phyloP scores from a whole-genome alignment of 2,113 vertebrate genomes.

The Zonotrichia leucophrys region DNA sequence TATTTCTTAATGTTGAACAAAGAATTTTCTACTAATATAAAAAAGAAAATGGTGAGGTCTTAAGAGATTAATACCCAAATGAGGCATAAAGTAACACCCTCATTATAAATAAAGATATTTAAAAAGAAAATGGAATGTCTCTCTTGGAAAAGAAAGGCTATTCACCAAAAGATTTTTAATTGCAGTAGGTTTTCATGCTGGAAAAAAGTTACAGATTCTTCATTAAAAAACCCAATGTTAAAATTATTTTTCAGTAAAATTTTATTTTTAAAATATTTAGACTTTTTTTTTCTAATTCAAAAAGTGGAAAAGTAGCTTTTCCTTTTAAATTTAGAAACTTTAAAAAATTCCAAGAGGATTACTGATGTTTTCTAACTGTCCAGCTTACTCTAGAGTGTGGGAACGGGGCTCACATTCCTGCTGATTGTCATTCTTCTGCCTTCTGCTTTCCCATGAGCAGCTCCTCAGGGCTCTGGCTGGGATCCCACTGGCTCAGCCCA shows the following conservation, averaged over 20 bases:
- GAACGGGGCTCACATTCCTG: neutral
- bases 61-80: neutral
- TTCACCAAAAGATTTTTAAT: neutral
- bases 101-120: neutral
- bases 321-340: neutral
- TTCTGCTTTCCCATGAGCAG: neutral
- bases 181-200: neutral
- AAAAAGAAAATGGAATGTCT: neutral
- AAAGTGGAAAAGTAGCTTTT: neutral
- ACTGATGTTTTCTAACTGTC: neutral
- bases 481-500: neutral
- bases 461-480: neutral
- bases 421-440: neutral
- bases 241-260: neutral
- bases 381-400: neutral
- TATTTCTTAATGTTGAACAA: neutral
- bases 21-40: neutral
- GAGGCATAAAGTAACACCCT: neutral
- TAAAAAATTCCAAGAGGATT: neutral
- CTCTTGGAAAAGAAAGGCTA: neutral
- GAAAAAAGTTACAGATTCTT: neutral
- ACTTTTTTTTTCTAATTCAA: neutral
- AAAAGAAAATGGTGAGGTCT: neutral
- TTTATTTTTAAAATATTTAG: neutral
- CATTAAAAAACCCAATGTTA: neutral